A percentile compares a stretch with the other conserved stretches of the same genome.
Evolutionary conservation across 1,140 invertebrate genomes (phyloP).

Genomic region (Macrobrachium rosenbergii): DNA sequence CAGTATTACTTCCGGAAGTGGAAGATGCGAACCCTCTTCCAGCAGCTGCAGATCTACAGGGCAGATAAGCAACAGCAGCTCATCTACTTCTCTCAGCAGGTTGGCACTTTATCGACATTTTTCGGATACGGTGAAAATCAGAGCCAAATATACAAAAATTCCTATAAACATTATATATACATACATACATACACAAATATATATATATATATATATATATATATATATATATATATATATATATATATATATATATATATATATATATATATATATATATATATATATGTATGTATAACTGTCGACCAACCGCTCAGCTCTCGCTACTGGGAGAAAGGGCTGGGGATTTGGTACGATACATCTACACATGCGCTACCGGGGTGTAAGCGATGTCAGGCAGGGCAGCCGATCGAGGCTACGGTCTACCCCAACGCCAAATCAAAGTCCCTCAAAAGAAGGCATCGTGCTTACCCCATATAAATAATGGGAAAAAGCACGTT

Average conservation of each 20-base stretch:
- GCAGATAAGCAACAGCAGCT: conserved; percentile 84
- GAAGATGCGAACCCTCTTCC: conserved; percentile 84
- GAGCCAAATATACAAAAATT: no score
- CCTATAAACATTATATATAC: neutral
- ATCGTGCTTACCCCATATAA: no score
- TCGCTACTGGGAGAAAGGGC: no score
- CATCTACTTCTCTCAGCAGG: conserved; percentile 75
- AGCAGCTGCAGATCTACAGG: conserved; percentile 84
- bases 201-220: conserved; percentile 7
- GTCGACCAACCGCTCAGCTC: no score
- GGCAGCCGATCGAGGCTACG: no score
- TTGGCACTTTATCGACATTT: neutral
- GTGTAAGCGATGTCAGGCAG: no score
- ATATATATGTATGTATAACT: conserved; percentile 23
- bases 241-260: conserved; percentile 27
- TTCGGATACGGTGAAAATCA: neutral
- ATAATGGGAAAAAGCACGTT: no score
- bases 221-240: conserved; percentile 14
- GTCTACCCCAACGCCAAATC: no score
- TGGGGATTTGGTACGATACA: no score
- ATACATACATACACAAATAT: neutral
- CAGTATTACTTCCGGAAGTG: conserved; percentile 81
- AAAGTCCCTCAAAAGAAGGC: no score
- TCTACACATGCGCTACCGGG: no score
- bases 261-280: conserved; percentile 27